These are phyloP conservation scores for Nannobrachium achirus DNA, from an alignment of 2,113 vertebrate species.

Conservation along the genomic window DNA sequence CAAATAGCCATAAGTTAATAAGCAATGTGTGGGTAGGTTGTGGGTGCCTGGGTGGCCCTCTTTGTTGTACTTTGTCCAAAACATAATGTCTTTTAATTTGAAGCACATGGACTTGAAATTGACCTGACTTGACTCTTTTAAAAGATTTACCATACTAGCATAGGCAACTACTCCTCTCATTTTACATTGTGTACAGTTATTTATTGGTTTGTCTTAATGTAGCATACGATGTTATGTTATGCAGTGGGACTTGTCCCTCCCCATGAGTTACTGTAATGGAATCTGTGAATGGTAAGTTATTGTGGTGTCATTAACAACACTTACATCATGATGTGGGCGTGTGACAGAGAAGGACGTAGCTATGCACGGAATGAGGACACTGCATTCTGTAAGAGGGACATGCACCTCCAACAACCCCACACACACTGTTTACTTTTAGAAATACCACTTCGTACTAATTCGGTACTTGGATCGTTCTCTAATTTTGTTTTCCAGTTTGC, in stretches of 20 bases:
- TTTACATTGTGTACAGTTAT: conserved; percentile 27
- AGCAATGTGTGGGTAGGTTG: too few relatives aligned
- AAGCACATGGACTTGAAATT: too few relatives aligned
- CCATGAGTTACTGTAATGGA: conserved; percentile 36
- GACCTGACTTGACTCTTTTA: too few relatives aligned
- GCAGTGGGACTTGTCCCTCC: conserved; percentile 49
- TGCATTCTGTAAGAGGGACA: conserved; percentile 54
- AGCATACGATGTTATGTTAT: conserved; percentile 32
- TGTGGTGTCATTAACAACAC: conserved; percentile 61
- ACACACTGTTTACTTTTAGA: neutral
- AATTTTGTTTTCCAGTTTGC: conserved; percentile 19
- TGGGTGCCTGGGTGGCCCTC: too few relatives aligned
- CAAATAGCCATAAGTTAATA: too few relatives aligned
- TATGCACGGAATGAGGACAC: conserved; percentile 48
- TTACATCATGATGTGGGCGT: conserved; percentile 71
- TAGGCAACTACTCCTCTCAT: conserved; percentile 6
- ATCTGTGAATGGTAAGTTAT: conserved; percentile 65
- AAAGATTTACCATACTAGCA: too few relatives aligned
- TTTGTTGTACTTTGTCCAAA: too few relatives aligned
- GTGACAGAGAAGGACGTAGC: conserved; percentile 52
- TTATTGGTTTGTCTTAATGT: conserved; percentile 21
- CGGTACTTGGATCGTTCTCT: conserved; percentile 7
- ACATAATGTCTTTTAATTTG: too few relatives aligned
- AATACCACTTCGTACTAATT: neutral
- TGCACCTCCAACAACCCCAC: conserved; percentile 30